Conservation (phyloP, 2,888 invertebrate species). For the Drosophila nr. fundita region DNA sequence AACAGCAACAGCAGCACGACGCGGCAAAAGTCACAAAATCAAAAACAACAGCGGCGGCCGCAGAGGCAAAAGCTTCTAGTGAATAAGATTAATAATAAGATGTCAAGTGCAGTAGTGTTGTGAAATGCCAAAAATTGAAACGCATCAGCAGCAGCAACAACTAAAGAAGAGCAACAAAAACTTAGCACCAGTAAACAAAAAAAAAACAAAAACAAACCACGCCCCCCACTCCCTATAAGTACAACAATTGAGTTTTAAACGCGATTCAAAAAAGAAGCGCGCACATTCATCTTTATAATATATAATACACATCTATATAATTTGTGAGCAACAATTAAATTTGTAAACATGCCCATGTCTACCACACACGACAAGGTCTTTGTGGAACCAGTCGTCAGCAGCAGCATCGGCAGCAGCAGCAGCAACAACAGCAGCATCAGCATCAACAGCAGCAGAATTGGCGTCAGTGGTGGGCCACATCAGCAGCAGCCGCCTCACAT, state of each 20-base stretch:
- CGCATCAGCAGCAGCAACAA: slow-evolving; percentile 47
- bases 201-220: slow-evolving; percentile 2
- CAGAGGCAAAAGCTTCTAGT: slow-evolving; percentile 46
- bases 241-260: slow-evolving; percentile 36
- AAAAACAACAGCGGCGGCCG: slow-evolving; percentile 30
- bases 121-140: slow-evolving; percentile 64
- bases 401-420: slow-evolving; percentile 57
- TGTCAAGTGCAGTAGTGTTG: slow-evolving; percentile 66
- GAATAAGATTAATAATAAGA: slow-evolving; percentile 26
- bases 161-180: slow-evolving; percentile 53
- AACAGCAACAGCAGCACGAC: slow-evolving; percentile 22
- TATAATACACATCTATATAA: slow-evolving; percentile 14
- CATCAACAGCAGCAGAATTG: slow-evolving; percentile 37
- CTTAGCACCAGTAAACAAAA: slow-evolving; percentile 55
- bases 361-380: slow-evolving; percentile 71
- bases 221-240: slow-evolving; percentile 16
- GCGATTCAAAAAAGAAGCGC: slow-evolving; percentile 12
- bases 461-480: slow-evolving; percentile 33
- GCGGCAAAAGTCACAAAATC: slow-evolving; percentile 28
- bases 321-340: slow-evolving; percentile 37
- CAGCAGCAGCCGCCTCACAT: slow-evolving; percentile 55
- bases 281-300: background rate
- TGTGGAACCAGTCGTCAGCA: slow-evolving; percentile 68
- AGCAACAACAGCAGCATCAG: slow-evolving; percentile 25
- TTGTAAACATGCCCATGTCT: slow-evolving; percentile 68